phyloP scores from a whole-genome alignment of 2,888 invertebrate species.

The Eretmocerus hayati region DNA sequence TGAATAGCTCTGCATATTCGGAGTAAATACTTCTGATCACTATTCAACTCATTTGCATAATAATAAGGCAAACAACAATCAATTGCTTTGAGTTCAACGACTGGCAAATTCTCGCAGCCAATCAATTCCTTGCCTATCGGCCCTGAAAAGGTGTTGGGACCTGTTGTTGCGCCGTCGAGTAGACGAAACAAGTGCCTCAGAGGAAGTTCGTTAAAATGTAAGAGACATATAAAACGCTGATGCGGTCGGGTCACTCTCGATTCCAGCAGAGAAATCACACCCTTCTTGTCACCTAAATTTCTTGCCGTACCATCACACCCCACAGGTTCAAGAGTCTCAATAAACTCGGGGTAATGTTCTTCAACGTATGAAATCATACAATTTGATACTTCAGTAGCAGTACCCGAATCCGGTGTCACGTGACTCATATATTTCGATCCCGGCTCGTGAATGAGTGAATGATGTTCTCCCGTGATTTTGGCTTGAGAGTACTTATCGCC shows the following conservation, averaged over 20 bases:
- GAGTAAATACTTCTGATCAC: constrained; percentile 16
- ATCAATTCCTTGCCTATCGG: no score
- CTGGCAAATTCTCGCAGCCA: no score
- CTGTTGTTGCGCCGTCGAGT: constrained; percentile 7
- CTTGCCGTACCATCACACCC: no score
- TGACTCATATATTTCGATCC: constrained; percentile 3
- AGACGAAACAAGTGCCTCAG: no score
- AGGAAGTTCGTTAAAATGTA: no score
- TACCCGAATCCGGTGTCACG: background rate
- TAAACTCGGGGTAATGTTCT: background rate
- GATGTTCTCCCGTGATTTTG: background rate
- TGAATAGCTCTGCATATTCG: constrained; percentile 9
- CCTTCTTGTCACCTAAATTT: constrained; percentile 12
- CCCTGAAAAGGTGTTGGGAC: no score
- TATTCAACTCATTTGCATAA: constrained; percentile 1
- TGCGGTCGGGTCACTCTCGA: constrained; percentile 3
- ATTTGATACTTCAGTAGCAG: background rate
- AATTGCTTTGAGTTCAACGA: background rate
- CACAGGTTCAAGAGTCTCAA: constrained; percentile 11
- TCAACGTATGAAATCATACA: no score
- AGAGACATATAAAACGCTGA: constrained; percentile 12
- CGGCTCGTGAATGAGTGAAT: background rate
- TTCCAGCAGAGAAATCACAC: constrained; percentile 9
- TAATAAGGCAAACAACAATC: background rate
- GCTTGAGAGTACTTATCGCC: background rate